phyloP scores from a whole-genome alignment of 2,113 vertebrate genomes.

The Cranoglanis bouderius region DNA sequence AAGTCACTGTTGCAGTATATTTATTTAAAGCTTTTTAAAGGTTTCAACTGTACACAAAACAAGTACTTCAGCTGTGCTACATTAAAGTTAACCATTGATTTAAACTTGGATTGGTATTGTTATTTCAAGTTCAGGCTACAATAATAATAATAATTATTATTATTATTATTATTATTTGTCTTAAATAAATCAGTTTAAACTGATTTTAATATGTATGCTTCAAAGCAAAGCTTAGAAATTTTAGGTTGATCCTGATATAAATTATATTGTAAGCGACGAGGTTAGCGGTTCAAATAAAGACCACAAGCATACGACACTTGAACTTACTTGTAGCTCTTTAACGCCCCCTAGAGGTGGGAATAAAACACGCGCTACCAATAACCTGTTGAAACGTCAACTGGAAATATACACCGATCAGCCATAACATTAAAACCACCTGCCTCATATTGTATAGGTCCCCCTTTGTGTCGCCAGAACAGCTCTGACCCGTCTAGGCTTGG shows the following conservation, averaged over 20 bases:
- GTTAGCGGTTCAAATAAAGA: not conserved
- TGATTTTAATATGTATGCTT: not conserved
- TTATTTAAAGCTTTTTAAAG: constrained; percentile 28
- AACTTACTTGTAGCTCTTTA: constrained; percentile 3
- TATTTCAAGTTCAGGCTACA: not conserved
- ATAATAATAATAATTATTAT: too few relatives aligned
- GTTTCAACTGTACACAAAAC: not conserved
- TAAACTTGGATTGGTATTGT: not conserved
- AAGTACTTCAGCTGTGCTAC: not conserved
- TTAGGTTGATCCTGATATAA: not conserved
- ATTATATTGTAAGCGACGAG: not conserved
- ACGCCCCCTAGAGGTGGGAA: constrained; percentile 21
- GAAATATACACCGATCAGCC: not conserved
- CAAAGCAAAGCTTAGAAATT: not conserved
- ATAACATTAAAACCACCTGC: too few relatives aligned
- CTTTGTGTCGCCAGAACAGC: too few relatives aligned
- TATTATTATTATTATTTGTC: too few relatives aligned
- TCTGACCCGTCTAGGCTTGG: too few relatives aligned
- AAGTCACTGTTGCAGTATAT: constrained; percentile 9
- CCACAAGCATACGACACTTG: not conserved
- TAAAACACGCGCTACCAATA: not conserved
- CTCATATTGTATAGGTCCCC: too few relatives aligned
- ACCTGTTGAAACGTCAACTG: not conserved
- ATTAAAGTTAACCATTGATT: not conserved
- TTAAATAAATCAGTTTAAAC: too few relatives aligned